Evolutionary conservation across 2,113 vertebrate genomes (phyloP).

Genomic region (Oncorhynchus keta): DNA sequence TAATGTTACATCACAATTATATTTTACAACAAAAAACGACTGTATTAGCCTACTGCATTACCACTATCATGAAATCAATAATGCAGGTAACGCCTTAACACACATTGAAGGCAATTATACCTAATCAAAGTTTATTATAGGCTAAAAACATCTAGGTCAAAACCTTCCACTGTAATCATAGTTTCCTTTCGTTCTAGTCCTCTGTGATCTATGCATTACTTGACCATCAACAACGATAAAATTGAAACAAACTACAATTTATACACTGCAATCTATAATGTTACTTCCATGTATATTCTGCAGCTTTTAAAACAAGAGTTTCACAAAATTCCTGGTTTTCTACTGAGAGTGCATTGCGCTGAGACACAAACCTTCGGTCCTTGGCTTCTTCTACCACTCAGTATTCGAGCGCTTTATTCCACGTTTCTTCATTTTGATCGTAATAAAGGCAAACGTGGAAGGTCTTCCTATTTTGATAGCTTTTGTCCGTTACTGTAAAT

Average conservation of each 20-base stretch:
- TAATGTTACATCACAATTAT: background rate
- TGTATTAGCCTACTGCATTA: background rate
- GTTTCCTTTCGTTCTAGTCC: too few relatives aligned
- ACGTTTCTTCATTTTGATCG: slow-evolving; percentile 52
- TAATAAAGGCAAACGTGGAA: background rate
- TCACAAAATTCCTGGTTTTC: background rate
- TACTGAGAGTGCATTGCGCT: slow-evolving; percentile 14
- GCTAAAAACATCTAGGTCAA: too few relatives aligned
- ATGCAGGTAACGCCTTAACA: too few relatives aligned
- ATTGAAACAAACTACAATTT: background rate
- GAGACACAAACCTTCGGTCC: slow-evolving; percentile 31
- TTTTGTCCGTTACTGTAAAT: background rate
- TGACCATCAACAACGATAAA: background rate
- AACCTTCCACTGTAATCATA: too few relatives aligned
- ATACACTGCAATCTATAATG: background rate
- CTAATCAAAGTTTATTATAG: too few relatives aligned
- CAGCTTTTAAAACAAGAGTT: background rate
- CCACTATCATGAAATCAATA: background rate
- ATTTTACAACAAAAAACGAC: too few relatives aligned
- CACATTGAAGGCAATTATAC: too few relatives aligned
- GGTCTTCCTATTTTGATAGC: slow-evolving; percentile 1
- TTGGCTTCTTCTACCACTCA: slow-evolving; percentile 50
- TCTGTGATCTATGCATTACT: background rate
- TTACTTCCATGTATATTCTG: background rate
- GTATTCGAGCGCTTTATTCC: slow-evolving; percentile 41